Evolutionary conservation across 1,140 invertebrate genomes (phyloP).

Genomic region (Drosophila punjabiensis): DNA sequence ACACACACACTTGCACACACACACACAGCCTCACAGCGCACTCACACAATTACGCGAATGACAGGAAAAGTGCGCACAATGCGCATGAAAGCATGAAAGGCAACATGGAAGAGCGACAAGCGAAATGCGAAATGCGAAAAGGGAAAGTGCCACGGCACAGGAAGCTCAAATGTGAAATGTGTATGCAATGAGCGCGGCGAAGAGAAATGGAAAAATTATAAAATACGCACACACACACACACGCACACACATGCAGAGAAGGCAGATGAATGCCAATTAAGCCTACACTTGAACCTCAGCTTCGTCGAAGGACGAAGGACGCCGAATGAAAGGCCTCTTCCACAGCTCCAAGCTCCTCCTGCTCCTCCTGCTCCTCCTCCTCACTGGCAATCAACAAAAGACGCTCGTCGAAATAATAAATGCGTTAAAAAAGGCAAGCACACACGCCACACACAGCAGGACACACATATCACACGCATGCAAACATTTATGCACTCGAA

Average conservation of each 20-base stretch:
- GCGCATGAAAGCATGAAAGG: conserved; percentile 77
- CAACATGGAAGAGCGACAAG: conserved; percentile 24
- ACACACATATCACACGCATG: conserved; percentile 32
- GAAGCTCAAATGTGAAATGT: conserved; percentile 64
- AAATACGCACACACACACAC: conserved; percentile 52
- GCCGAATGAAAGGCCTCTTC: conserved; percentile 34
- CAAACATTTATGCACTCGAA: background rate
- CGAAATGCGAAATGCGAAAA: conserved; percentile 16
- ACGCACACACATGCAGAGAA: conserved; percentile 10
- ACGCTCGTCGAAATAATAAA: conserved; percentile 75
- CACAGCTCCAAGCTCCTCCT: background rate
- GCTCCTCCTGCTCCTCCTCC: background rate
- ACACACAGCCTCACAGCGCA: conserved; percentile 17
- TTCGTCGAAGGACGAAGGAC: conserved; percentile 53
- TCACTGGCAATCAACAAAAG: conserved; percentile 75
- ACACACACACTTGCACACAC: conserved; percentile 20
- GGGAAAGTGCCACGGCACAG: conserved; percentile 55
- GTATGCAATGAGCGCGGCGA: conserved; percentile 59
- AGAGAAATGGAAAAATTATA: conserved; percentile 80
- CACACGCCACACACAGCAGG: conserved; percentile 15
- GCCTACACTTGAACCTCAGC: conserved; percentile 71
- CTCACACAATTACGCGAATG: conserved; percentile 76
- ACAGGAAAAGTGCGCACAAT: conserved; percentile 79
- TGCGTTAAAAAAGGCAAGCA: conserved; percentile 66
- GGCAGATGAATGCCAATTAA: conserved; percentile 77